Evolutionary conservation across 2,113 vertebrate genomes (phyloP).

Genomic region (Cryptomyrus ogoouensis): DNA sequence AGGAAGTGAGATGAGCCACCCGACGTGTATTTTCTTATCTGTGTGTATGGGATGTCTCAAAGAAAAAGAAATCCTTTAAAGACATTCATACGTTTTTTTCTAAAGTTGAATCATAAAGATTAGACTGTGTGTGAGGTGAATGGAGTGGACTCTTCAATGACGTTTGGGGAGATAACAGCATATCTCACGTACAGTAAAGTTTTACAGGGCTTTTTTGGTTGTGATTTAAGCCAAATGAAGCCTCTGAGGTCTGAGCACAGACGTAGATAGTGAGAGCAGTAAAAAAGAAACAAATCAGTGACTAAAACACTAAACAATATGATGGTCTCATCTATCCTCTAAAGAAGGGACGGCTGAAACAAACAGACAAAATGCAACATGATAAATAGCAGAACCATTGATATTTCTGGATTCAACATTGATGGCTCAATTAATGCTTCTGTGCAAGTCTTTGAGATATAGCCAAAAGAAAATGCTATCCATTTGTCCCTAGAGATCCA

Average conservation of each 20-base stretch:
- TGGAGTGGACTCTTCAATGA: neutral
- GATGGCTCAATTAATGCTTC: neutral
- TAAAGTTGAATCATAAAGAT: neutral
- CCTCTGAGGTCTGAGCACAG: neutral
- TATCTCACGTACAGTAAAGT: neutral
- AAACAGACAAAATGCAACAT: neutral
- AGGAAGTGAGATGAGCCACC: neutral
- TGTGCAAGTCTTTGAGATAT: neutral
- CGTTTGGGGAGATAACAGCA: neutral
- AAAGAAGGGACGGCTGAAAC: neutral
- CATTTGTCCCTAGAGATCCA: neutral
- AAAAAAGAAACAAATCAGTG: neutral
- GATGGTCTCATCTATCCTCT: neutral
- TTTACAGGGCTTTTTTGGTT: neutral
- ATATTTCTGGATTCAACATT: neutral
- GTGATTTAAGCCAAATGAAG: neutral
- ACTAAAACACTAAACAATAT: neutral
- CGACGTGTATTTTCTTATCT: neutral
- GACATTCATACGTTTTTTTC: neutral
- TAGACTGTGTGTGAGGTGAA: neutral
- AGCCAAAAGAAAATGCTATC: neutral
- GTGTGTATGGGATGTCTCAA: neutral
- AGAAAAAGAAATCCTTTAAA: neutral
- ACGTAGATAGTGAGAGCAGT: neutral
- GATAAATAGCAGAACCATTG: neutral